Evolutionary conservation across 2,888 invertebrate genomes (phyloP).

Genomic region (Seira musarum): DNA sequence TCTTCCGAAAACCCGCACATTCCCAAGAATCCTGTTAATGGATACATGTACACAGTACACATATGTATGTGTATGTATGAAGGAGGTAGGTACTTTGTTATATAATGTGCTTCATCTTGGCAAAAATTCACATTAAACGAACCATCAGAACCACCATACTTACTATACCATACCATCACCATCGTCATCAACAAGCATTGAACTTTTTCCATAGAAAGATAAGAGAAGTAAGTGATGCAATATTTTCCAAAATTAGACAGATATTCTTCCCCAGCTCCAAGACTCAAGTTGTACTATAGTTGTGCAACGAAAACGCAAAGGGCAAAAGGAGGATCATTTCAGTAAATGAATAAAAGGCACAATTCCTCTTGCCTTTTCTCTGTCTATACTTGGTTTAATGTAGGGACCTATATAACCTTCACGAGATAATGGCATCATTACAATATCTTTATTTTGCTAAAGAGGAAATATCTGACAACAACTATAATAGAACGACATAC

Average conservation of each 20-base stretch:
- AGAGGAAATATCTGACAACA: slow-evolving; percentile 35
- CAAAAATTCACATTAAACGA: background rate
- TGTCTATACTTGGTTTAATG: slow-evolving; percentile 3
- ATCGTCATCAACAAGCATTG: slow-evolving; percentile 22
- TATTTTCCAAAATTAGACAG: slow-evolving; percentile 53
- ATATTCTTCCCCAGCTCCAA: slow-evolving; percentile 41
- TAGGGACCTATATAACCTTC: background rate
- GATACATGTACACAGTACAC: too few species aligned
- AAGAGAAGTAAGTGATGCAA: slow-evolving; percentile 53
- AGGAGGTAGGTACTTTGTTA: background rate
- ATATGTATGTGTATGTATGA: too few species aligned
- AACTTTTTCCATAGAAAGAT: slow-evolving; percentile 33
- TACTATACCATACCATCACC: background rate
- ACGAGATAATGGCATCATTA: slow-evolving; percentile 19
- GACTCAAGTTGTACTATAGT: too few species aligned
- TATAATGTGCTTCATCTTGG: background rate
- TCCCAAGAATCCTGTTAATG: background rate
- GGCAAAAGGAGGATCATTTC: slow-evolving; percentile 37
- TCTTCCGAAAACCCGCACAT: background rate
- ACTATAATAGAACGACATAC: slow-evolving; percentile 37
- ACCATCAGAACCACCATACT: background rate
- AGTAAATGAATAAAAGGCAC: slow-evolving; percentile 49
- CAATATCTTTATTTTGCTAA: slow-evolving; percentile 17
- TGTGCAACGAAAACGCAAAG: slow-evolving; percentile 41
- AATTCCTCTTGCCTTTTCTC: background rate